Evolutionary conservation across 2,888 invertebrate genomes (phyloP).

Genomic region (Ariolimax columbianus): DNA sequence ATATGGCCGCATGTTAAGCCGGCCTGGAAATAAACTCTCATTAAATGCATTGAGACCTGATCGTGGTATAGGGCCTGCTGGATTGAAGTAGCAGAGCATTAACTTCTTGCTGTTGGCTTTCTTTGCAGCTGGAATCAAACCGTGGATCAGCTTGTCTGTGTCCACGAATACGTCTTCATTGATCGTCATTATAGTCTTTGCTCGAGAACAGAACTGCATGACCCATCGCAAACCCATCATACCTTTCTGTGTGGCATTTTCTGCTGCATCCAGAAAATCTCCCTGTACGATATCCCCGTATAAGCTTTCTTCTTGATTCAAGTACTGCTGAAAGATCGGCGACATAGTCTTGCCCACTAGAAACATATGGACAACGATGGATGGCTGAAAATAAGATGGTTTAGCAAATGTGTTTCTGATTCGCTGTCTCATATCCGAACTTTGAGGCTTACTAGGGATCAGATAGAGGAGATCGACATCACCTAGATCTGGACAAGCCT

Average conservation of each 20-base stretch:
- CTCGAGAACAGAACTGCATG: conserved; percentile 18
- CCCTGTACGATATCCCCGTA: conserved; percentile 40
- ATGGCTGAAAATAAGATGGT: not conserved
- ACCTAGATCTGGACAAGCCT: not conserved
- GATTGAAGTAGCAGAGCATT: conserved; percentile 35
- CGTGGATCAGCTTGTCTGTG: conserved; percentile 38
- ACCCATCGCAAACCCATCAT: conserved; percentile 43
- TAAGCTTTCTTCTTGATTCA: conserved; percentile 21
- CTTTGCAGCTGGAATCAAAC: conserved; percentile 27
- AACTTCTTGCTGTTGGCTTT: not conserved
- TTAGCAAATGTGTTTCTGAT: conserved; percentile 30
- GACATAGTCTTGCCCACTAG: conserved; percentile 34
- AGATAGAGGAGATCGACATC: conserved; percentile 35
- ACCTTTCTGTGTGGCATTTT: conserved; percentile 35
- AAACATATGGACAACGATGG: conserved; percentile 33
- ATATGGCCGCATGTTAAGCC: conserved; percentile 29
- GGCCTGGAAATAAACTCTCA: conserved; percentile 19
- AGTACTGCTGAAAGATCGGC: conserved; percentile 20
- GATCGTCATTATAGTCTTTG: conserved; percentile 24
- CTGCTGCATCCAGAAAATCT: conserved; percentile 32
- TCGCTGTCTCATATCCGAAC: conserved; percentile 29
- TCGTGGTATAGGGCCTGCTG: conserved; percentile 32
- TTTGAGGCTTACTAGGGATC: conserved; percentile 29
- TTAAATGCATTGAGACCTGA: conserved; percentile 27
- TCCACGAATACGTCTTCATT: conserved; percentile 48